Base-by-base conservation (phyloP, 2,888 invertebrate species). In the Andrena fulva region DNA sequence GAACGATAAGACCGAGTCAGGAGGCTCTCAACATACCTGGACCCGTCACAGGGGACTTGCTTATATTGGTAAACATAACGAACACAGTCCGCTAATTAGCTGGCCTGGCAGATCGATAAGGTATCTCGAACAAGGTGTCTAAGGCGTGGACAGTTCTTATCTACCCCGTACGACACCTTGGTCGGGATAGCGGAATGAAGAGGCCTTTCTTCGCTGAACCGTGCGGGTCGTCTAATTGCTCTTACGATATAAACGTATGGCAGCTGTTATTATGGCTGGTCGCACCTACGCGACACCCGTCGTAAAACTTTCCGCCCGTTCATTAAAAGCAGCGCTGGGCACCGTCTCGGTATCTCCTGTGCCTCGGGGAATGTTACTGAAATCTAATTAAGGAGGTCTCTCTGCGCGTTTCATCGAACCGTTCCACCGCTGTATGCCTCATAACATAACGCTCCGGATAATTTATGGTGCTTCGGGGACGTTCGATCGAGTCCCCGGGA, bases 21-120 rank as follows among this genome's bases (percentile, higher is more conserved):
- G 77, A 85, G 91, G 93, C 93, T 33, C 92, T 95, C 35, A 92
- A 93, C 82, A 94, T 95, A 67, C 94, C 94, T 4, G 95, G 95
- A 68, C 95, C 95, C 10, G 91, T 95, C 64, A 93, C 92, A 77
- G 94, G 94, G 87, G 92, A 94, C 16, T 91, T 95, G 56, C 92
- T 94, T 70, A 93, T 95, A 85, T 93, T 95, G 94, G 95, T 95
- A 90, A 90, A 89, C 77, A 77, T 71, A 84, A 84, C 76, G 79
- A 87, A 85, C 69, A 54, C 77, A 62, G 33, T 35, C 59, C 64
- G 54, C 82, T 88, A 88, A 87, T 88, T 87, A 86, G 77, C 78
- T 60, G 27, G 52, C 48, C 42, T 48, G 73, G 24, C 69, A 59
- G 79, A 83, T 80, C 75, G 88, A 87, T 88, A 88, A 77, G 62